phyloP scores from a whole-genome alignment of 2,797 vertebrate genomes.

The Brotula barbata region DNA sequence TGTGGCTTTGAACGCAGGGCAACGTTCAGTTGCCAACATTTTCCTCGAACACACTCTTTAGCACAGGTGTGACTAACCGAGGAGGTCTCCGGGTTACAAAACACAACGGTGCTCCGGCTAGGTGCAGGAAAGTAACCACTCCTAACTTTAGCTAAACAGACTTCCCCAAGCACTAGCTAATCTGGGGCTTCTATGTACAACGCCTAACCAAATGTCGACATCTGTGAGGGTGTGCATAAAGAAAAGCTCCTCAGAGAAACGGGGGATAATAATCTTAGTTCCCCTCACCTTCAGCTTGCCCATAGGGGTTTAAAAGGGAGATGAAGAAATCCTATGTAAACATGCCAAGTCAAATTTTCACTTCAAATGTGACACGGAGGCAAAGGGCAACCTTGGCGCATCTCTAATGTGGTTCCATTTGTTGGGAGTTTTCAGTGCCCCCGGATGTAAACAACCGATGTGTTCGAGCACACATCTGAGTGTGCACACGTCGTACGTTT shows the following conservation, averaged over 20 bases:
- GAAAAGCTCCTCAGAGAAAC: slow-evolving; percentile 78
- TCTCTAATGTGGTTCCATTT: slow-evolving; percentile 67
- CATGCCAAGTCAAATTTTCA: slow-evolving; percentile 79
- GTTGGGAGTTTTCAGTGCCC: slow-evolving; percentile 64
- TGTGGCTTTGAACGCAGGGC: slow-evolving; percentile 37
- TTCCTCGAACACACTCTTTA: slow-evolving; percentile 17
- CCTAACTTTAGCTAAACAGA: slow-evolving; percentile 77
- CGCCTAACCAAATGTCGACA: slow-evolving; percentile 82
- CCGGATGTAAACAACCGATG: slow-evolving; percentile 76
- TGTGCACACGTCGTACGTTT: slow-evolving; percentile 55
- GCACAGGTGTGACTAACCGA: slow-evolving; percentile 50
- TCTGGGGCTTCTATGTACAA: slow-evolving; percentile 78
- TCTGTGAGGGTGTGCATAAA: slow-evolving; percentile 80
- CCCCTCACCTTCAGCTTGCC: slow-evolving; percentile 77
- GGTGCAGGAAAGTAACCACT: slow-evolving; percentile 72
- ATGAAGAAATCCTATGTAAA: slow-evolving; percentile 82
- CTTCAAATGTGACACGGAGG: slow-evolving; percentile 74
- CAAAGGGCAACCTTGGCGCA: slow-evolving; percentile 72
- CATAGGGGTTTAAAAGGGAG: slow-evolving; percentile 76
- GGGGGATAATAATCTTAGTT: slow-evolving; percentile 80
- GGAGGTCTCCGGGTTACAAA: slow-evolving; percentile 51
- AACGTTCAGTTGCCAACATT: slow-evolving; percentile 42
- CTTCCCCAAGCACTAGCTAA: slow-evolving; percentile 74
- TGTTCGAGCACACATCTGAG: slow-evolving; percentile 56
- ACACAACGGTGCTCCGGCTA: slow-evolving; percentile 47